Conservation (phyloP, 1,140 invertebrate genomes). For the Bombus vancouverensis region DNA sequence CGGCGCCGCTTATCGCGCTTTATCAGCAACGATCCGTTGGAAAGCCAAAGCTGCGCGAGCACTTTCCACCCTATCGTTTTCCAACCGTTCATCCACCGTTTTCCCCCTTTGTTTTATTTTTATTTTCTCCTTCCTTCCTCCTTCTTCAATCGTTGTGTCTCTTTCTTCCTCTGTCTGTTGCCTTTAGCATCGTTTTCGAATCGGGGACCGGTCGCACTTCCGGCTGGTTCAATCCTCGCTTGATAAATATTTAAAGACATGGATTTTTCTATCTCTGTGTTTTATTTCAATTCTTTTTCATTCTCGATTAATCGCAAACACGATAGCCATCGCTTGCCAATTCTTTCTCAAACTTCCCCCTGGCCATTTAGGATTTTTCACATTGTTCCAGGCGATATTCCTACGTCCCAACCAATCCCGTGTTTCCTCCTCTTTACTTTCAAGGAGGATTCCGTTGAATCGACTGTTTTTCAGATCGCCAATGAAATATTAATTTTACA, state of each 20-base stretch:
- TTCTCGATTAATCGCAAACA: no score
- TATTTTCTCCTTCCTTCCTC: background rate
- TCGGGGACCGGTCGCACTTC: no score
- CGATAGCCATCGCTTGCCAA: no score
- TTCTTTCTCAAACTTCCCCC: background rate
- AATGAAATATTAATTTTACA: background rate
- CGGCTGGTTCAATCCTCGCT: no score
- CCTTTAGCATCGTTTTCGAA: background rate
- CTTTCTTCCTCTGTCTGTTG: no score
- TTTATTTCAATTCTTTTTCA: no score
- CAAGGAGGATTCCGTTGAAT: background rate
- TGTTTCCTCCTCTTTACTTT: background rate
- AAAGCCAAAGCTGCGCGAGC: constrained; percentile 30
- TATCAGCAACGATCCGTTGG: constrained; percentile 57
- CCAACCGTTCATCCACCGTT: background rate
- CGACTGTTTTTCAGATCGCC: background rate
- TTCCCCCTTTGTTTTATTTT: background rate
- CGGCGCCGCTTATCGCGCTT: constrained; percentile 48
- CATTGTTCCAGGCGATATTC: background rate
- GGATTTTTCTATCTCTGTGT: no score
- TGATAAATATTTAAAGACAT: no score
- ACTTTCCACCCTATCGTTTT: constrained; percentile 1
- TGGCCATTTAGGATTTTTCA: background rate
- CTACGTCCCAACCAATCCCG: background rate
- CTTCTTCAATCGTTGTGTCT: background rate